These are phyloP conservation scores for Liopterus haemorrhoidalis DNA, from an alignment of 2,888 invertebrate species.

Conservation along the genomic window DNA sequence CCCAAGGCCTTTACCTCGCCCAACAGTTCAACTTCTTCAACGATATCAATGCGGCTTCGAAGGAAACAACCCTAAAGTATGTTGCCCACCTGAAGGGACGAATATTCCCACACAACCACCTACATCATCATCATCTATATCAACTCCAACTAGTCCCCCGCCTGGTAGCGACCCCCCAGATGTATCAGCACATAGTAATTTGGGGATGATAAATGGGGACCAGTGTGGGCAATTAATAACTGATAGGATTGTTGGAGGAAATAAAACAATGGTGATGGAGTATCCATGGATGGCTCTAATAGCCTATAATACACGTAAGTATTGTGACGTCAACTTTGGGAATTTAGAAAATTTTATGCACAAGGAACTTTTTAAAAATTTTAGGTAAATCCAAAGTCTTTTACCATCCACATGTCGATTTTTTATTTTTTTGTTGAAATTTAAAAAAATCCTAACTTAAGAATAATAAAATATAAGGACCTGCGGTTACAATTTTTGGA, in stretches of 20 bases:
- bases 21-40: slow-evolving; percentile 27
- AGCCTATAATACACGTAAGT: slow-evolving; percentile 48
- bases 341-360: slow-evolving; percentile 37
- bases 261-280: slow-evolving; percentile 55
- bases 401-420: background rate
- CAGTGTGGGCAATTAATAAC: slow-evolving; percentile 54
- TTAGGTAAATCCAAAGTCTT: slow-evolving; percentile 29
- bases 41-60: slow-evolving; percentile 45
- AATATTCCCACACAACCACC: no score
- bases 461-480: slow-evolving; percentile 42
- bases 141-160: slow-evolving; percentile 14
- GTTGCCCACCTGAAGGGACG: slow-evolving; percentile 47
- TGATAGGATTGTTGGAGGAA: slow-evolving; percentile 57
- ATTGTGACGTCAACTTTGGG: no score
- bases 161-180: slow-evolving; percentile 37
- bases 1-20: slow-evolving; percentile 31
- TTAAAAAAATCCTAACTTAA: no score
- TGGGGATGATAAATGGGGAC: slow-evolving; percentile 40
- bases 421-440: background rate
- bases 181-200: slow-evolving; percentile 43
- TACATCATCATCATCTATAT: background rate
- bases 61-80: slow-evolving; percentile 49
- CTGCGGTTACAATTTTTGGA: slow-evolving; percentile 47
- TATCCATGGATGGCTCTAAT: slow-evolving; percentile 73
- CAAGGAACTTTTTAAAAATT: no score